Evolutionary conservation across 37 sponge, comb jelly and placozoan species (phyloP).

Genomic region (Halichondria panicea): DNA sequence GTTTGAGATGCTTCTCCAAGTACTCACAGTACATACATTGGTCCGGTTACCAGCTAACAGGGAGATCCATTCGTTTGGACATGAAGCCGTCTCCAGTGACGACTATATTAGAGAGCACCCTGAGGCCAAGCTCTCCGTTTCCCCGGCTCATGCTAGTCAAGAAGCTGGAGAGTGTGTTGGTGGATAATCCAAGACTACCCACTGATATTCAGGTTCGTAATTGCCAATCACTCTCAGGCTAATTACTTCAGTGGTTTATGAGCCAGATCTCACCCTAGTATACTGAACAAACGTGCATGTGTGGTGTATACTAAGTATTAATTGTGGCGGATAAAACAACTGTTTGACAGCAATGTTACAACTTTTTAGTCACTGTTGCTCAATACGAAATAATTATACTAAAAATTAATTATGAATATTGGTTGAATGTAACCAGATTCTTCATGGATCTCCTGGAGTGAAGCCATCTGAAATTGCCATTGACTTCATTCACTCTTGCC

Average conservation of each 20-base stretch:
- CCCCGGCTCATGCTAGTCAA: conserved; percentile 28
- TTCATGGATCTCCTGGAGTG: conserved; percentile 30
- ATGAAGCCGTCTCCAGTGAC: neutral
- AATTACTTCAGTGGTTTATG: neutral
- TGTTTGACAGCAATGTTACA: neutral
- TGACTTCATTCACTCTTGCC: conserved; percentile 27
- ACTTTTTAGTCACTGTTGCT: neutral
- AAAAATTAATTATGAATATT: neutral
- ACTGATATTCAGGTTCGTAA: conserved; percentile 45
- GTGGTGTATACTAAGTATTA: no score
- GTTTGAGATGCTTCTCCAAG: conserved; percentile 60
- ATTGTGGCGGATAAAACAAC: no score
- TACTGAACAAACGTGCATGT: neutral
- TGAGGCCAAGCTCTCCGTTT: conserved; percentile 31
- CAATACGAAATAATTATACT: neutral
- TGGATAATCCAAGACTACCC: conserved; percentile 26
- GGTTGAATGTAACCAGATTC: conserved; percentile 25
- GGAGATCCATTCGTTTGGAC: conserved; percentile 35
- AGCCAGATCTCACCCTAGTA: neutral
- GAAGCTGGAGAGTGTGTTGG: conserved; percentile 1
- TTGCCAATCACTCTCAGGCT: neutral
- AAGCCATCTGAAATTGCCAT: conserved; percentile 21
- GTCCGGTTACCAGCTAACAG: conserved; percentile 74
- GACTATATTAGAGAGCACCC: neutral
- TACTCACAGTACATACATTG: conserved; percentile 72